Evolutionary conservation across 1,140 invertebrate species (phyloP).

Genomic region (Drosophila pectinifera): DNA sequence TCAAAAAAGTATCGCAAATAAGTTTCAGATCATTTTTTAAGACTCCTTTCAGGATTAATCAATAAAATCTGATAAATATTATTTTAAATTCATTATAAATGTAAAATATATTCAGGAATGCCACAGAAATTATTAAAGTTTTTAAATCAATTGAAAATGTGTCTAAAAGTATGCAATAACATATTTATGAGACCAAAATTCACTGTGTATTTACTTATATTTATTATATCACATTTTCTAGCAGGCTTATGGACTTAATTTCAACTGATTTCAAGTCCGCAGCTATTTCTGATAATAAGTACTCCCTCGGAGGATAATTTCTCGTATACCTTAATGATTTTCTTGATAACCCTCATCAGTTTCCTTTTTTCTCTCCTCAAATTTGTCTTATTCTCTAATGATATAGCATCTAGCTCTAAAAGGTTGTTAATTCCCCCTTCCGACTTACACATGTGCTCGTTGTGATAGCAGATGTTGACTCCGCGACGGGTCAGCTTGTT

Average conservation of each 20-base stretch:
- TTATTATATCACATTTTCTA: not conserved
- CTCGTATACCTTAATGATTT: not conserved
- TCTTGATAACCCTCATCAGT: not conserved
- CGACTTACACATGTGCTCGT: conserved; percentile 88
- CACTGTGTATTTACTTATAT: not conserved
- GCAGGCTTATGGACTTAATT: too few relatives aligned
- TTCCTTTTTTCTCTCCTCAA: conserved; percentile 6
- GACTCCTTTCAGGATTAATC: too few relatives aligned
- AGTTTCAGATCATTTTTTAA: too few relatives aligned
- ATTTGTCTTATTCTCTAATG: conserved; percentile 3
- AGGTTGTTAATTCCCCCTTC: not conserved
- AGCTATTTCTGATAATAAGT: not conserved
- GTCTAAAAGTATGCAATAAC: too few relatives aligned
- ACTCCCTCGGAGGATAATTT: not conserved
- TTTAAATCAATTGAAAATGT: too few relatives aligned
- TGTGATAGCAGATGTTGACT: conserved; percentile 89
- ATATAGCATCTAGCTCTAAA: not conserved
- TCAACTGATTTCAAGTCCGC: too few relatives aligned
- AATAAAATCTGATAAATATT: too few relatives aligned
- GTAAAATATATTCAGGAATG: too few relatives aligned
- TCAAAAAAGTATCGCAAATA: not conserved
- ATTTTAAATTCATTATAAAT: too few relatives aligned
- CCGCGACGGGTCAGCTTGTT: conserved; percentile 89
- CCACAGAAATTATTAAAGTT: too few relatives aligned
- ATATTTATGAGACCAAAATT: not conserved